Evolutionary conservation across 2,797 vertebrate species (phyloP).

Genomic region (Eulemur albifrons): DNA sequence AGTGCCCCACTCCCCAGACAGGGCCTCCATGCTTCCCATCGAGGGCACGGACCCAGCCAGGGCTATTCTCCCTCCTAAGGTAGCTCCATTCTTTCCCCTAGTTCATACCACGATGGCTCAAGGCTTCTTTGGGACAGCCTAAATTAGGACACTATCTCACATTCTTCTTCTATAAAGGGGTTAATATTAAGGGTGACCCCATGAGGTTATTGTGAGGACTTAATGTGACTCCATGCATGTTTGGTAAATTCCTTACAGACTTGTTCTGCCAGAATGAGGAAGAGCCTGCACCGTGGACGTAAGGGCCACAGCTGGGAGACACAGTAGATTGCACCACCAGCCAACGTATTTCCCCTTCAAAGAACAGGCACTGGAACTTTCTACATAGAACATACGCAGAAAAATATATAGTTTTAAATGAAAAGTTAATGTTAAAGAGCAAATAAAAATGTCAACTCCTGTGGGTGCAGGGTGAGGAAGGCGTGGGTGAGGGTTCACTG

Average conservation of each 20-base stretch:
- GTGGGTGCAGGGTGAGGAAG: not conserved
- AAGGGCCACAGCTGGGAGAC: not conserved
- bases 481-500: not conserved
- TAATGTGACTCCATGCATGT: not conserved
- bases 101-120: not conserved
- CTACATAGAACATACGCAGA: not conserved
- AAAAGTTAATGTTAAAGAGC: not conserved
- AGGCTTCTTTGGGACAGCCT: not conserved
- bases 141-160: not conserved
- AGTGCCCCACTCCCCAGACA: not conserved
- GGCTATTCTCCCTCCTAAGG: not conserved
- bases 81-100: not conserved
- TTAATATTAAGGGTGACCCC: not conserved
- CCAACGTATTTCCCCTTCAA: not conserved
- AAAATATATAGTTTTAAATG: not conserved
- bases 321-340: not conserved
- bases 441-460: not conserved
- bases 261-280: not conserved
- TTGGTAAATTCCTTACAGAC: not conserved
- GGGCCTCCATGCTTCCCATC: not conserved
- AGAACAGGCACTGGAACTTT: not conserved
- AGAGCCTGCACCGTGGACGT: not conserved
- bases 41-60: not conserved
- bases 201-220: not conserved
- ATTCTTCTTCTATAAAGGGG: not conserved